Evolutionary conservation across 1,140 invertebrate genomes (phyloP), one percentile per base, ranked within the genome.

Genomic region (Cydia fagiglandana): DNA sequence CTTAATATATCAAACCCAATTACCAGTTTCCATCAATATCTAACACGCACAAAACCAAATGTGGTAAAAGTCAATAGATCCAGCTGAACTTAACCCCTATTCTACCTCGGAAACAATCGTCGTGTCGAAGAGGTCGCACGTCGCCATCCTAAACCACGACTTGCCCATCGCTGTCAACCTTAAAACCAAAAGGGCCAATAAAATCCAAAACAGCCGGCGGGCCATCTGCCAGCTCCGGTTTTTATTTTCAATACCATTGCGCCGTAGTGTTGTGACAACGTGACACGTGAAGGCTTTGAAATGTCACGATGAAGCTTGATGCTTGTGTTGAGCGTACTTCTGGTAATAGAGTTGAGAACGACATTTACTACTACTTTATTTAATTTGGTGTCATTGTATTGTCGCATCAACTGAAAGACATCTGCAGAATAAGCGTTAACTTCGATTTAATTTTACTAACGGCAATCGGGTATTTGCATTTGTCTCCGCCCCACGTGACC

Each of bases 151-250:
- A 70, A 70, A 70, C 66, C 66, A 70, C 66, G 66, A 70, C 30
- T 38, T 17, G 34, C 34, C 66, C 66, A 70, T 70, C 66, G 30
- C 66, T 70, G 66, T 70, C 66, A 75, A 75, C 47, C 41, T 34
- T 75, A 75, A 75, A 75, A 77, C 53, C 30, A 76, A 78, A 78
- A 74, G 64, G 73, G 38, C 66, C 64, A 76, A 78, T 78, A 78
- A 78, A 78, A 78, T 76, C 61, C 74, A 78, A 78, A 76, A 45
- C 41, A 66, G 50, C 75, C 73, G 53, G 66, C 20, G 75, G 75
- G 70, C 75, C 75, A 76, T 74, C 75, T 76, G 75, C 38, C 68
- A 50, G 30, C 73, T 75, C 64, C 34, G 38, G 61, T 77, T 74
- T 68, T 66, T 77, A 77, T 74, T 74, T 77, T 77, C 56, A 56